Evolutionary conservation across 2,797 vertebrate species (phyloP).

Genomic region (Scomberomorus guttatus): DNA sequence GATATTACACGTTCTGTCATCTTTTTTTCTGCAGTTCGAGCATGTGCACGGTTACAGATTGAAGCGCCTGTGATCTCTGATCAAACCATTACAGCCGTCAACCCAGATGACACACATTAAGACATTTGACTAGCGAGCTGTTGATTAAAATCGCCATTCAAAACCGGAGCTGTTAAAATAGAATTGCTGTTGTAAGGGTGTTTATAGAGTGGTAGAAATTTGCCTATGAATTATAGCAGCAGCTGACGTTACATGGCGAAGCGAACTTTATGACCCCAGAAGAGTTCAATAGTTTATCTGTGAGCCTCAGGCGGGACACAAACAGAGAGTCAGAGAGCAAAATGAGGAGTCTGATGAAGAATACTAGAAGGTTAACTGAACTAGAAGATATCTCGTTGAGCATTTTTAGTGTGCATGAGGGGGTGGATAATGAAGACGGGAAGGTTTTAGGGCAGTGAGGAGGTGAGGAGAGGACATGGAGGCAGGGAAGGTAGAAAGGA

Average conservation of each 20-base stretch:
- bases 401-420: neutral
- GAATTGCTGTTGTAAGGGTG: neutral
- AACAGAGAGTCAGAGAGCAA: neutral
- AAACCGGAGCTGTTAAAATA: constrained; percentile 8
- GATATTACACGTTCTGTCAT: neutral
- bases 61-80: neutral
- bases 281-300: constrained; percentile 37
- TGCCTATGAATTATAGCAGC: constrained; percentile 39
- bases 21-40: neutral
- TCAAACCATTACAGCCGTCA: neutral
- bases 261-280: constrained; percentile 34
- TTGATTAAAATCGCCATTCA: constrained; percentile 55
- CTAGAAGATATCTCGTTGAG: neutral
- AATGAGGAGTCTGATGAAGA: neutral
- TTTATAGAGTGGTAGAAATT: constrained; percentile 48
- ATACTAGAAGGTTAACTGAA: neutral
- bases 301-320: constrained; percentile 4
- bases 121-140: neutral
- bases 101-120: neutral
- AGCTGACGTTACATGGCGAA: constrained; percentile 59
- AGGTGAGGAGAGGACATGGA: neutral
- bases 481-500: neutral
- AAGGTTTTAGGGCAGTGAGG: constrained; percentile 6
- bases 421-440: neutral
- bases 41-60: neutral